phyloP scores from a whole-genome alignment of 2,888 invertebrate species.

The Trissolcus japonicus region DNA sequence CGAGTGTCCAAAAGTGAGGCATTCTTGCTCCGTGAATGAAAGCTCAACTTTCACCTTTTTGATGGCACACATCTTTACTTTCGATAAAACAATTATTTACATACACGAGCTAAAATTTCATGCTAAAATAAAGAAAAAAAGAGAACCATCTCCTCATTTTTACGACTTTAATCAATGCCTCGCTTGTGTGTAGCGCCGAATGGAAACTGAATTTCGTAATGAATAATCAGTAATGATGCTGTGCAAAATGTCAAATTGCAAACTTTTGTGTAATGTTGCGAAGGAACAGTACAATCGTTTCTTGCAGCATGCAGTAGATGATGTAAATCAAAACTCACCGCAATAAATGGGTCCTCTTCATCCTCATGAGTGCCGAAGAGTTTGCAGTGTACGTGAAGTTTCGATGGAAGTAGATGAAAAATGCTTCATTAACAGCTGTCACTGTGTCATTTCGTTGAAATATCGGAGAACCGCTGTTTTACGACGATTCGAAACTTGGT shows the following conservation, averaged over 20 bases:
- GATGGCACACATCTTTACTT: slow-evolving; percentile 4
- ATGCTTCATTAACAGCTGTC: slow-evolving; percentile 60
- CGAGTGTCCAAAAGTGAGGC: slow-evolving; percentile 32
- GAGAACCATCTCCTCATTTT: neutral
- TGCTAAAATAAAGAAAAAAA: neutral
- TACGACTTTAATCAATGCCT: neutral
- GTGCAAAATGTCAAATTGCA: no score
- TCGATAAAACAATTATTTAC: slow-evolving; percentile 1
- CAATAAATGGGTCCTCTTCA: slow-evolving; percentile 64
- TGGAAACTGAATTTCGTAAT: no score
- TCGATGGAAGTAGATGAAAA: slow-evolving; percentile 13
- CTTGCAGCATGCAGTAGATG: neutral
- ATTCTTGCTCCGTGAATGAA: slow-evolving; percentile 35
- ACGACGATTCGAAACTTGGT: slow-evolving; percentile 50
- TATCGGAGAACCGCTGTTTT: slow-evolving; percentile 62
- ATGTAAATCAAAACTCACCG: slow-evolving; percentile 61
- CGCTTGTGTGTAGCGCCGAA: neutral
- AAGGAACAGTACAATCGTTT: neutral
- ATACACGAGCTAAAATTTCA: neutral
- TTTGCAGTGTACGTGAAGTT: slow-evolving; percentile 2
- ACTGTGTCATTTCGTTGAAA: slow-evolving; percentile 60
- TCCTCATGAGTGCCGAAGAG: slow-evolving; percentile 56
- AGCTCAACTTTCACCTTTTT: slow-evolving; percentile 48
- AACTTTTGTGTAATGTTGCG: neutral
- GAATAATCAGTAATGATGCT: no score